Evolutionary conservation across 2,113 vertebrate genomes (phyloP).

Genomic region (Xenopus borealis): DNA sequence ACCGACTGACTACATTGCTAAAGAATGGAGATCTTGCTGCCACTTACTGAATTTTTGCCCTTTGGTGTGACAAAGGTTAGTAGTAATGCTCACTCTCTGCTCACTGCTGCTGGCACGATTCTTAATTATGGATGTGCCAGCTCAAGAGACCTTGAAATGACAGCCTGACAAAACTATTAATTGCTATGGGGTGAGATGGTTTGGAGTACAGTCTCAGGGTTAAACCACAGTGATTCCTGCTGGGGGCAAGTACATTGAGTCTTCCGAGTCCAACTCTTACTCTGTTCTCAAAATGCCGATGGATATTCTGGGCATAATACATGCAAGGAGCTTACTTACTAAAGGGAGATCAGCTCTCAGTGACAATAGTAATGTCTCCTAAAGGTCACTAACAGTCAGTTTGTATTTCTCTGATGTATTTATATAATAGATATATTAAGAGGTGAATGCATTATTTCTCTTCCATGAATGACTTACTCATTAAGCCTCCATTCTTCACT

Average conservation of each 20-base stretch:
- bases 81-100: conserved; percentile 20
- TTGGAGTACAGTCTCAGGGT: conserved; percentile 7
- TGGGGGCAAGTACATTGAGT: neutral
- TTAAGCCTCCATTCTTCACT: too few species aligned
- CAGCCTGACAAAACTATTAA: conserved; percentile 36
- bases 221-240: neutral
- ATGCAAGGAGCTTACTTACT: too few species aligned
- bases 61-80: conserved; percentile 27
- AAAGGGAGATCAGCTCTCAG: too few species aligned
- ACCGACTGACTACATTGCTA: neutral
- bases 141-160: conserved; percentile 43
- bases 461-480: too few species aligned
- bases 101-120: conserved; percentile 20
- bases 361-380: too few species aligned
- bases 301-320: too few species aligned
- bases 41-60: conserved; percentile 17
- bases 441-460: too few species aligned
- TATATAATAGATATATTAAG: too few species aligned
- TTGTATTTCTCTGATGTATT: too few species aligned
- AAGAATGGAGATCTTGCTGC: neutral
- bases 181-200: conserved; percentile 25
- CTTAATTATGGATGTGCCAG: conserved; percentile 37
- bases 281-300: too few species aligned
- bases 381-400: too few species aligned
- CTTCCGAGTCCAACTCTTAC: too few species aligned